These are phyloP conservation scores for Chironomus striatipennis DNA, from an alignment of 1,140 invertebrate species.

Conservation along the genomic window DNA sequence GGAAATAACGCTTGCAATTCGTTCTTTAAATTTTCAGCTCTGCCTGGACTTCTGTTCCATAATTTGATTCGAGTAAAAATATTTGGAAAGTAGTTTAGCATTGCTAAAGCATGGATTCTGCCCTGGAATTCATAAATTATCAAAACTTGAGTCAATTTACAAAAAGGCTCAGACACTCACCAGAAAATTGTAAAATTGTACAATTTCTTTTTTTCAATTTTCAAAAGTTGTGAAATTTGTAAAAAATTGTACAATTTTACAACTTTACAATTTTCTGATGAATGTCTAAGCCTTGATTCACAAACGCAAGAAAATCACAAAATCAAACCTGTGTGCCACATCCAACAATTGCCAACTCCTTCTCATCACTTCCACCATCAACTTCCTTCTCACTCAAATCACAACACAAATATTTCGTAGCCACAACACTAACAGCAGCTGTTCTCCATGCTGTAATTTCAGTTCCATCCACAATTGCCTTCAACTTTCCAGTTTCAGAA, in stretches of 20 bases:
- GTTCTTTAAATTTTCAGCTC: constrained; percentile 38
- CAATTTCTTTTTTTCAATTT: too few species aligned
- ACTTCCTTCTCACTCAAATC: too few species aligned
- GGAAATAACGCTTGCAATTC: constrained; percentile 33
- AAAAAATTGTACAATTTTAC: too few species aligned
- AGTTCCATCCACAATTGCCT: constrained; percentile 39
- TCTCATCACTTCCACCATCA: constrained; percentile 27
- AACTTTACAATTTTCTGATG: too few species aligned
- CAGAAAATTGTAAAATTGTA: too few species aligned
- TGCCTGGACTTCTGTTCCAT: constrained; percentile 45
- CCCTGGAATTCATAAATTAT: constrained; percentile 31
- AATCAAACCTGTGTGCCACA: constrained; percentile 27
- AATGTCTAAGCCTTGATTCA: too few species aligned
- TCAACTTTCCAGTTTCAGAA: constrained; percentile 38
- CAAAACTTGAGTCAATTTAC: too few species aligned
- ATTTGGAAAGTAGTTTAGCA: constrained; percentile 35
- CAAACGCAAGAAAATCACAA: too few species aligned
- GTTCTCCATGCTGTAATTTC: constrained; percentile 53
- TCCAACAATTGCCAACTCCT: constrained; percentile 19
- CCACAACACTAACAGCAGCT: constrained; percentile 44
- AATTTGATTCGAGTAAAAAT: constrained; percentile 43
- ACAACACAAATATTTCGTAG: constrained; percentile 45
- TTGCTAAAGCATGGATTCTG: constrained; percentile 41
- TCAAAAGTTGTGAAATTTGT: too few species aligned
- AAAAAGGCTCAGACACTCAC: too few species aligned